phyloP scores from a whole-genome alignment of 2,888 invertebrate species.

The Kuschelorhynchus macadamiae region DNA sequence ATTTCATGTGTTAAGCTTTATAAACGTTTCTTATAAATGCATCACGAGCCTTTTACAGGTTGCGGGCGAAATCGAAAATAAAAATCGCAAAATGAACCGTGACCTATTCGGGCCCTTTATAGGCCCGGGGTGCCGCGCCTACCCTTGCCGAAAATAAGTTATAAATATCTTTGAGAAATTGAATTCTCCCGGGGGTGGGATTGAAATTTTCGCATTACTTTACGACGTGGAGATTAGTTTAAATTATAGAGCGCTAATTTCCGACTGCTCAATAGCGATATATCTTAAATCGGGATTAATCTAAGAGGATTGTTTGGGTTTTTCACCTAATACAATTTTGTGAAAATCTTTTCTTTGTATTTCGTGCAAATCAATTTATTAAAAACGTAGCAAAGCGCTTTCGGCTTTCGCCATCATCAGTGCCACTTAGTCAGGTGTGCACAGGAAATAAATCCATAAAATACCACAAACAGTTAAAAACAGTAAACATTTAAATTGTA shows the following conservation, averaged over 20 bases:
- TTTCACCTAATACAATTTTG: too few relatives aligned
- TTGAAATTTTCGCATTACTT: slow-evolving; percentile 67
- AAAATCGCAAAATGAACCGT: slow-evolving; percentile 45
- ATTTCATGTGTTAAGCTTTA: too few relatives aligned
- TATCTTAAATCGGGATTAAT: background rate
- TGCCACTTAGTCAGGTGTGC: too few relatives aligned
- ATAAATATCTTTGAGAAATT: slow-evolving; percentile 66
- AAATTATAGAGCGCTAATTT: slow-evolving; percentile 66
- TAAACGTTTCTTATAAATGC: background rate
- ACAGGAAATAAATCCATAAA: too few relatives aligned
- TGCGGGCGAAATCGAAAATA: slow-evolving; percentile 11
- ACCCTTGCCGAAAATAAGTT: slow-evolving; percentile 66
- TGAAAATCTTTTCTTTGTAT: too few relatives aligned
- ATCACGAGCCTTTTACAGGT: background rate
- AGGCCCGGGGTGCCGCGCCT: slow-evolving; percentile 60
- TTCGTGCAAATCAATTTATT: too few relatives aligned
- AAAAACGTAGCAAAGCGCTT: too few relatives aligned
- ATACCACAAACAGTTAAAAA: too few relatives aligned
- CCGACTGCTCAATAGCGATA: background rate
- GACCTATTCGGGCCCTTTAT: slow-evolving; percentile 35
- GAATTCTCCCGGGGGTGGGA: slow-evolving; percentile 61
- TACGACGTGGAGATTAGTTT: slow-evolving; percentile 66
- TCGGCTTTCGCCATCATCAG: too few relatives aligned
- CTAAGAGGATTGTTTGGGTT: too few relatives aligned
- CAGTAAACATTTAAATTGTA: too few relatives aligned